A percentile compares a stretch with the other conserved stretches of the same genome.
Conservation (phyloP, 2,113 vertebrate species). For the Zosterops lateralis region DNA sequence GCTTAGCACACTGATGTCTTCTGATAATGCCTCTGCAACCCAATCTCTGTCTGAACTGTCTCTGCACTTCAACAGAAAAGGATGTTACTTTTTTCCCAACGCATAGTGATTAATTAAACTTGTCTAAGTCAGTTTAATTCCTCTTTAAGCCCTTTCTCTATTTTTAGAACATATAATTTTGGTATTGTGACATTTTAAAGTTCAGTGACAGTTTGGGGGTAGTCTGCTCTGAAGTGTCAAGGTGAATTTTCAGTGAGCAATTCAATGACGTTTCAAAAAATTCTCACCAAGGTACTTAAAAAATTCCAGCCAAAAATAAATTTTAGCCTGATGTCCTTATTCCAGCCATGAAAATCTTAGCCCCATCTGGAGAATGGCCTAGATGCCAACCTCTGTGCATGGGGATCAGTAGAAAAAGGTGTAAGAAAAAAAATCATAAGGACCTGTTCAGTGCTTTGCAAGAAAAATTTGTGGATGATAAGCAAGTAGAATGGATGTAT, state of each 20-base stretch:
- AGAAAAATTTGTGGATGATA: neutral
- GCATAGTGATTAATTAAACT: slow-evolving; percentile 56
- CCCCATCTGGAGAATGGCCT: neutral
- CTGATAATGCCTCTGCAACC: neutral
- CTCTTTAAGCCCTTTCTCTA: slow-evolving; percentile 40
- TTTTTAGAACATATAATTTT: slow-evolving; percentile 60
- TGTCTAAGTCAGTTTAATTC: slow-evolving; percentile 50
- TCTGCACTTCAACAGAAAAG: neutral
- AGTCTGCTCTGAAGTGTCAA: neutral
- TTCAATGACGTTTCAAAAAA: neutral
- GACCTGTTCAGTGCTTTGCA: neutral
- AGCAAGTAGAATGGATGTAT: neutral
- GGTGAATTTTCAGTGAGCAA: slow-evolving; percentile 35
- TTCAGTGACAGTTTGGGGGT: slow-evolving; percentile 42
- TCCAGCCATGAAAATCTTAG: neutral
- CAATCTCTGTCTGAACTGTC: neutral
- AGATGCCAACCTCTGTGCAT: neutral
- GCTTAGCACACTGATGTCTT: neutral
- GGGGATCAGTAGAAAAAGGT: neutral
- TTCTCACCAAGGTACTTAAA: neutral
- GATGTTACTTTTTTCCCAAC: neutral
- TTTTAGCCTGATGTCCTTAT: neutral
- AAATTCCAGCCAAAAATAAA: neutral
- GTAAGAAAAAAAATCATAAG: neutral
- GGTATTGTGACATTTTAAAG: slow-evolving; percentile 34